Evolutionary conservation across 2,797 vertebrate genomes (phyloP).

Genomic region (Protonibea diacanthus): DNA sequence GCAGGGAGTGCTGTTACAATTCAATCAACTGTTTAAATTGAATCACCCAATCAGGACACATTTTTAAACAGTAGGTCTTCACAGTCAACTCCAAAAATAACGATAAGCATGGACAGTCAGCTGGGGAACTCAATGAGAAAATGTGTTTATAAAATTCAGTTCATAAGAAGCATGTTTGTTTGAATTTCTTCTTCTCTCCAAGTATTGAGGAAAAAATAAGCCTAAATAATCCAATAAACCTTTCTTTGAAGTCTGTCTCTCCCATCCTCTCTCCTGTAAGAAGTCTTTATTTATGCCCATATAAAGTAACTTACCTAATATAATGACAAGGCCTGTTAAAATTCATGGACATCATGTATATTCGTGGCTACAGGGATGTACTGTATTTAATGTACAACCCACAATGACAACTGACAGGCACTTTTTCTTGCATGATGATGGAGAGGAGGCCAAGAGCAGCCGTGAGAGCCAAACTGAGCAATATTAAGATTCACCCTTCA

Average conservation of each 20-base stretch:
- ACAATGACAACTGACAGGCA: slow-evolving; percentile 36
- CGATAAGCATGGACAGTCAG: neutral
- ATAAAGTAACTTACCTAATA: slow-evolving; percentile 29
- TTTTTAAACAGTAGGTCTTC: neutral
- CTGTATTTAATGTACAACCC: slow-evolving; percentile 25
- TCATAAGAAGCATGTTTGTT: neutral
- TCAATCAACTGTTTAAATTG: neutral
- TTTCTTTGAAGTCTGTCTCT: slow-evolving; percentile 43
- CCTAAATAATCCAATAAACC: slow-evolving; percentile 47
- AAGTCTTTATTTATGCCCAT: slow-evolving; percentile 37
- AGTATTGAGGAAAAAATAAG: slow-evolving; percentile 8
- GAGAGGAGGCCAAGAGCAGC: slow-evolving; percentile 28
- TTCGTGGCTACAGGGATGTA: slow-evolving; percentile 14
- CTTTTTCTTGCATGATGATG: slow-evolving; percentile 31
- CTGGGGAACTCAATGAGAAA: slow-evolving; percentile 22
- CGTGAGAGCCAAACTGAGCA: slow-evolving; percentile 29
- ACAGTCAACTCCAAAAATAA: slow-evolving; percentile 2
- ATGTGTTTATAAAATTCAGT: slow-evolving; percentile 1
- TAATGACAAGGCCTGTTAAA: slow-evolving; percentile 32
- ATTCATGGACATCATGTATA: slow-evolving; percentile 28
- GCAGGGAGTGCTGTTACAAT: slow-evolving; percentile 10
- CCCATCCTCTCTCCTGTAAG: slow-evolving; percentile 19
- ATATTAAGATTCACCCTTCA: slow-evolving; percentile 62
- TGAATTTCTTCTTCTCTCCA: neutral
- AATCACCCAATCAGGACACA: neutral